Conservation (phyloP, 2,888 invertebrate genomes). For the Ectobius pallidus region DNA sequence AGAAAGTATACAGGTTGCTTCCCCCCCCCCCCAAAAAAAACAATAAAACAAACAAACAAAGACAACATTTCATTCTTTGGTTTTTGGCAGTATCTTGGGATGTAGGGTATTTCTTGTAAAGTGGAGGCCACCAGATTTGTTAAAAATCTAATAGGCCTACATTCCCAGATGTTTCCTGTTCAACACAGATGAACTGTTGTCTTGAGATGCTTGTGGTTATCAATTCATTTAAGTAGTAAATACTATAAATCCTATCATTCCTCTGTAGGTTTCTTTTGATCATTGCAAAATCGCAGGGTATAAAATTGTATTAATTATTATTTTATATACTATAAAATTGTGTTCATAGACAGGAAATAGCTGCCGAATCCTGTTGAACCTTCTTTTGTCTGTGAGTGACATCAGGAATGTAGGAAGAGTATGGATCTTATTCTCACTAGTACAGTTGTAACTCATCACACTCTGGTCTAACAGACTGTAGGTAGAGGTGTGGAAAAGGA, state of each 20-base stretch:
- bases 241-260: background rate
- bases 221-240: too few species aligned
- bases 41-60: too few species aligned
- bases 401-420: background rate
- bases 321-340: background rate
- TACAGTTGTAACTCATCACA: background rate
- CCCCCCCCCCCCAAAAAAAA: too few species aligned
- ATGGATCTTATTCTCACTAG: background rate
- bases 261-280: background rate
- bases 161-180: background rate
- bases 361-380: background rate
- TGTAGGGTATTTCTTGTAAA: background rate
- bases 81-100: background rate
- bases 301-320: too few species aligned
- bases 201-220: background rate
- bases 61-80: too few species aligned
- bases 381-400: too few species aligned
- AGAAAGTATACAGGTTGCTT: too few species aligned
- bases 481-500: background rate
- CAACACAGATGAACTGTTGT: background rate
- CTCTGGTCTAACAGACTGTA: too few species aligned
- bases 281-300: too few species aligned
- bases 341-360: background rate
- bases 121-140: background rate
- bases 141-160: background rate